phyloP scores from a whole-genome alignment of 1,140 invertebrate species.

The Calephelis virginiensis region DNA sequence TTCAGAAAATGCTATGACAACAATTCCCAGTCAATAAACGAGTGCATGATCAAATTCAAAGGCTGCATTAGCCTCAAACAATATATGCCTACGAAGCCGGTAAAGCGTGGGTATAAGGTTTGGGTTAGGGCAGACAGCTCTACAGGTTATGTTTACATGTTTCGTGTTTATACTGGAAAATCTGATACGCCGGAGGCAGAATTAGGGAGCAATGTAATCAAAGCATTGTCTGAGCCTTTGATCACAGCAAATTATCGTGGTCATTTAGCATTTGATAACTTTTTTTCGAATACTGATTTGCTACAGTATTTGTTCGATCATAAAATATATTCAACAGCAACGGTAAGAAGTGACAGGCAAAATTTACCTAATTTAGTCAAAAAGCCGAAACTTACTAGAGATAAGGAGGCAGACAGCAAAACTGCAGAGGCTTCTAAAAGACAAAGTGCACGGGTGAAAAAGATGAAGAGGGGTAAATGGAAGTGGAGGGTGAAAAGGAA shows the following conservation, averaged over 20 bases:
- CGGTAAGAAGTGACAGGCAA: conserved; percentile 19
- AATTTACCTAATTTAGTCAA: conserved; percentile 27
- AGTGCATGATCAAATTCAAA: too few relatives aligned
- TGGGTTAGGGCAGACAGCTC: too few relatives aligned
- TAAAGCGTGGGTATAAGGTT: too few relatives aligned
- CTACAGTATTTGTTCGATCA: conserved; percentile 28
- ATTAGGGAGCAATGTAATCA: too few relatives aligned
- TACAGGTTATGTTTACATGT: too few relatives aligned
- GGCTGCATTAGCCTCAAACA: too few relatives aligned
- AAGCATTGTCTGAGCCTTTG: too few relatives aligned
- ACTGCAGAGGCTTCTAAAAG: conserved; percentile 28
- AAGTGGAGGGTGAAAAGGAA: conserved; percentile 32
- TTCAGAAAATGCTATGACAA: too few relatives aligned
- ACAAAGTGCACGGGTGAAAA: conserved; percentile 5
- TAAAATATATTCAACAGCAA: conserved; percentile 20
- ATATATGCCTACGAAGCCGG: too few relatives aligned
- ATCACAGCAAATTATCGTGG: not conserved
- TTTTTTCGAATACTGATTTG: conserved; percentile 27
- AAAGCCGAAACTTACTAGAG: conserved; percentile 21
- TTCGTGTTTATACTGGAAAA: too few relatives aligned
- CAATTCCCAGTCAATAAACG: too few relatives aligned
- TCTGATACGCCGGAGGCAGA: too few relatives aligned
- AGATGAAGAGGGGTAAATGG: conserved; percentile 29
- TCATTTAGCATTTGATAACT: conserved; percentile 31
- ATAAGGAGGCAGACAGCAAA: conserved; percentile 27